phyloP scores from a whole-genome alignment of 2,888 invertebrate species.

The Melieria omissa region DNA sequence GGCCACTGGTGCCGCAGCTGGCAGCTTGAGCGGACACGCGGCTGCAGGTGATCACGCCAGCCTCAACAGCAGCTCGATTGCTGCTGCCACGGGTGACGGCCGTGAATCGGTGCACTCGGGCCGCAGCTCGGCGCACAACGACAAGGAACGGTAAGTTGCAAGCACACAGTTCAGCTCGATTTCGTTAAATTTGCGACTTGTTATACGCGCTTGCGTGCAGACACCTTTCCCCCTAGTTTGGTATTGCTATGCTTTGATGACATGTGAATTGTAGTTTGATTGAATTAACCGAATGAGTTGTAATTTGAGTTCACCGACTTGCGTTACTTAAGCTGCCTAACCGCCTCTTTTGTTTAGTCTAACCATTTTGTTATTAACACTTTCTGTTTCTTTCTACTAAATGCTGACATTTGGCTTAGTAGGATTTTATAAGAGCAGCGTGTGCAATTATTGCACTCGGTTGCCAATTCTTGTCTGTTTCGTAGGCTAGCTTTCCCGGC shows the following conservation, averaged over 20 bases:
- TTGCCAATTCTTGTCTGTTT: no score
- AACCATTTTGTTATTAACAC: not conserved
- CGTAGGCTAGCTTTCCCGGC: no score
- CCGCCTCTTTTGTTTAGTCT: not conserved
- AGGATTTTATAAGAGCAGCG: no score
- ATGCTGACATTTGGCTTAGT: no score
- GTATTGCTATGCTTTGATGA: not conserved
- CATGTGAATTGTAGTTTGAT: not conserved
- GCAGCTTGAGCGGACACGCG: conserved; percentile 20
- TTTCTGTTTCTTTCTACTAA: not conserved
- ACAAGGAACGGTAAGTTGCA: conserved; percentile 72
- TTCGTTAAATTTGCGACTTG: not conserved
- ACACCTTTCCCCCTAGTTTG: not conserved
- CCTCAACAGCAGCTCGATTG: conserved; percentile 34
- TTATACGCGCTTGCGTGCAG: not conserved
- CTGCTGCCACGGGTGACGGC: conserved; percentile 68
- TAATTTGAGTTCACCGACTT: no score
- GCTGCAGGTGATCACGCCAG: conserved; percentile 40
- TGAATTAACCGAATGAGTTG: not conserved
- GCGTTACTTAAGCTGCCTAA: not conserved
- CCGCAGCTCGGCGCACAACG: conserved; percentile 80
- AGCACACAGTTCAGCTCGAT: not conserved
- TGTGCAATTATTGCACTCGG: no score
- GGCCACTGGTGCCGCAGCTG: conserved; percentile 42
- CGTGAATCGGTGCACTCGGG: conserved; percentile 86